A percentile compares a stretch with the other conserved stretches of the same genome.
phyloP scores from a whole-genome alignment of 2,797 vertebrate species.

The Chloroceryle inda region DNA sequence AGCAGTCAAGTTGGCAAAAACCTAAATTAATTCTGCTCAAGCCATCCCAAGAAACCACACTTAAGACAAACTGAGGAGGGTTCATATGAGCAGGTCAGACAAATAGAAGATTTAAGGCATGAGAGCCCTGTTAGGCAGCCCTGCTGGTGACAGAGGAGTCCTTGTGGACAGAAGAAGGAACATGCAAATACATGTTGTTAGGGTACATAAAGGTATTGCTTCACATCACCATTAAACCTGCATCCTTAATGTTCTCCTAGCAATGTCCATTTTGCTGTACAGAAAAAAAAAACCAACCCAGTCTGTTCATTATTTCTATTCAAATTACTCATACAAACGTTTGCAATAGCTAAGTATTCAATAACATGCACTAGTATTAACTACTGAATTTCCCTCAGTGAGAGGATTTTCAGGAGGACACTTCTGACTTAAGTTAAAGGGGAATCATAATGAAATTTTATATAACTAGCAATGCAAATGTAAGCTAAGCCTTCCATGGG shows the following conservation, averaged over 20 bases:
- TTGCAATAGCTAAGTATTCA: background rate
- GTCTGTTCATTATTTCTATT: background rate
- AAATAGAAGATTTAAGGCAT: background rate
- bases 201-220: background rate
- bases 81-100: background rate
- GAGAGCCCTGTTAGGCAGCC: background rate
- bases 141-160: rapidly evolving
- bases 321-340: background rate
- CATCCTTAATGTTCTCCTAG: background rate
- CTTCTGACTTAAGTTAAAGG: background rate
- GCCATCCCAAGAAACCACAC: background rate
- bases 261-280: background rate
- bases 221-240: background rate
- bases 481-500: background rate
- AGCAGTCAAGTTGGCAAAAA: background rate
- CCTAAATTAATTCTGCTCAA: background rate
- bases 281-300: background rate
- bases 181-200: background rate
- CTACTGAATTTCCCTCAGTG: background rate
- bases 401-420: background rate
- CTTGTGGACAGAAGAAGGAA: background rate
- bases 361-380: background rate
- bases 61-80: background rate
- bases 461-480: background rate
- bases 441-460: background rate